Evolutionary conservation across 2,797 vertebrate species (phyloP).

Genomic region (Leptodactylus fallax): DNA sequence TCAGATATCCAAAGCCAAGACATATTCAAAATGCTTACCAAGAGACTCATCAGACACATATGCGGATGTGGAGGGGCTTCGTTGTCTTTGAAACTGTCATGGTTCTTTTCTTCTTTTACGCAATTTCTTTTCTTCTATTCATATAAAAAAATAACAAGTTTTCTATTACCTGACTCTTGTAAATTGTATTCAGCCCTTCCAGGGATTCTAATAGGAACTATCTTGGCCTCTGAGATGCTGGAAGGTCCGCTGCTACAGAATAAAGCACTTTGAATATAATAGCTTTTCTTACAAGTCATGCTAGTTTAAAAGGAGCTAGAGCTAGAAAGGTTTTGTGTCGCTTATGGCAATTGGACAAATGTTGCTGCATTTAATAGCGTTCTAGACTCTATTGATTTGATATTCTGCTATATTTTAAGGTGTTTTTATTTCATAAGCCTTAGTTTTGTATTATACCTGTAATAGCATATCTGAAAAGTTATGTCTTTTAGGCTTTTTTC

Average conservation of each 20-base stretch:
- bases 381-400: conserved; percentile 9
- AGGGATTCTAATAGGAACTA: conserved; percentile 5
- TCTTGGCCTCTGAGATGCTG: not conserved
- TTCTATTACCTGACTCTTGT: conserved; percentile 8
- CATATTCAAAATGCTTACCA: not conserved
- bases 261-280: conserved; percentile 27
- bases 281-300: conserved; percentile 20
- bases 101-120: not conserved
- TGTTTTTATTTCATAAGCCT: not conserved
- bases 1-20: not conserved
- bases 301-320: conserved; percentile 7
- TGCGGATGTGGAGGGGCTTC: not conserved
- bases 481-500: not conserved
- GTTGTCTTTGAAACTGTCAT: conserved; percentile 10
- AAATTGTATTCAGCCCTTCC: conserved; percentile 23
- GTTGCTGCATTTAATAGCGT: conserved; percentile 11
- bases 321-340: conserved; percentile 6
- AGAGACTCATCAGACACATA: not conserved
- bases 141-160: conserved; percentile 10
- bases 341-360: conserved; percentile 22
- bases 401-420: not conserved
- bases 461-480: not conserved
- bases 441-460: not conserved
- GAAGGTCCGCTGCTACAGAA: not conserved
- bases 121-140: conserved; percentile 11